Conservation (phyloP, 1,140 invertebrate genomes). For the Onthophagus taurus region DNA sequence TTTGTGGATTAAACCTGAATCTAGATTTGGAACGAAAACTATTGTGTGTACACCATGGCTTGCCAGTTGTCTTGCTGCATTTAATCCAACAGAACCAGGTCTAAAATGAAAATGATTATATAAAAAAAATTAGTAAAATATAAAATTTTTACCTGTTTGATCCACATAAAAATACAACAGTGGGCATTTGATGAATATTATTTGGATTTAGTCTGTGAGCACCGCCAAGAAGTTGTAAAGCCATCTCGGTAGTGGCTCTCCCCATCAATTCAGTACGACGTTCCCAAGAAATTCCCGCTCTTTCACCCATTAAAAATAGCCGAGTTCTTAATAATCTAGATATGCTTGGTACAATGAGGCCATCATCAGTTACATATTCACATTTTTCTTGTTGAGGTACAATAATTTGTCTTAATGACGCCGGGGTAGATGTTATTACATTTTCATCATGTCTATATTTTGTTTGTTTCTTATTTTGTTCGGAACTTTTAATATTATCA, state of each 20-base stretch:
- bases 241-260: slow-evolving; percentile 67
- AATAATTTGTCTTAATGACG: slow-evolving; percentile 58
- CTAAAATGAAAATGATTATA: slow-evolving; percentile 17
- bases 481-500: slow-evolving; percentile 46
- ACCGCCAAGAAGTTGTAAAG: slow-evolving; percentile 67
- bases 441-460: slow-evolving; percentile 71
- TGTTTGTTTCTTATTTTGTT: slow-evolving; percentile 23
- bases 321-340: slow-evolving; percentile 53
- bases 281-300: slow-evolving; percentile 55
- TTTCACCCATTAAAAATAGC: slow-evolving; percentile 56
- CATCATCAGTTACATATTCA: slow-evolving; percentile 74
- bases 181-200: slow-evolving; percentile 72
- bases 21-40: slow-evolving; percentile 43
- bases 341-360: slow-evolving; percentile 69
- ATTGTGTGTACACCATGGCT: slow-evolving; percentile 70
- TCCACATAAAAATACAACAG: slow-evolving; percentile 66
- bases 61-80: slow-evolving; percentile 69
- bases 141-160: slow-evolving; percentile 42
- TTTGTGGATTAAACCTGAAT: slow-evolving; percentile 28
- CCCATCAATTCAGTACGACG: slow-evolving; percentile 65
- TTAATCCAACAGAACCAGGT: slow-evolving; percentile 62
- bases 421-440: slow-evolving; percentile 58
- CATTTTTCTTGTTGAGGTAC: slow-evolving; percentile 51
- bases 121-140: neutral
- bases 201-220: slow-evolving; percentile 64